Percentiles rank a stretch among this genome's conserved stretches.
Conservation (phyloP, 2,797 vertebrate genomes). For the Melanotaenia trifasciata region DNA sequence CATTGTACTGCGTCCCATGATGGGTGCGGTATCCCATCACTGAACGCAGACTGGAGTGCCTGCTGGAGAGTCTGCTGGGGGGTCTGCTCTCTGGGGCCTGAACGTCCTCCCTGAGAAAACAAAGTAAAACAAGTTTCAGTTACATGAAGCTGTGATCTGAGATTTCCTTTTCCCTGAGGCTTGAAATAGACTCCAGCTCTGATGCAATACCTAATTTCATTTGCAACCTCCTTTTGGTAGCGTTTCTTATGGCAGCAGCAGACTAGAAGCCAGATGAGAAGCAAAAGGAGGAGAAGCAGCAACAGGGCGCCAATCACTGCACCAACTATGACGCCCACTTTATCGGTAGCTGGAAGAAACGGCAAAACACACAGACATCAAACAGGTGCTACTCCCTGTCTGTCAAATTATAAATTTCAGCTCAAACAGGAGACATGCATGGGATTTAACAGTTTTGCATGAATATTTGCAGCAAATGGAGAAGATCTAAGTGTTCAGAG, state of each 20-base stretch:
- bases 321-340: slow-evolving; percentile 87
- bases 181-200: background rate
- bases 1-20: slow-evolving; percentile 75
- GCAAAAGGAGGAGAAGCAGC: slow-evolving; percentile 85
- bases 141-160: background rate
- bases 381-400: slow-evolving; percentile 11
- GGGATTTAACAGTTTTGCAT: background rate
- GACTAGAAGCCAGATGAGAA: slow-evolving; percentile 89
- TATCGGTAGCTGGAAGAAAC: slow-evolving; percentile 77
- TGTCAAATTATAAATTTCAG: slow-evolving; percentile 1
- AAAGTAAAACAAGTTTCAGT: background rate
- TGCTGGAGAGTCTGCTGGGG: slow-evolving; percentile 79
- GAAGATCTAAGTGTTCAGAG: slow-evolving; percentile 1
- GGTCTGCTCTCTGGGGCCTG: slow-evolving; percentile 80
- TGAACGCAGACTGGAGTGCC: slow-evolving; percentile 82
- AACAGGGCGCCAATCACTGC: slow-evolving; percentile 89
- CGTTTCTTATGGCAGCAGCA: slow-evolving; percentile 87
- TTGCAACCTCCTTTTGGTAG: slow-evolving; percentile 85
- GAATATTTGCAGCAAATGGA: slow-evolving; percentile 1
- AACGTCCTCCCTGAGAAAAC: slow-evolving; percentile 79
- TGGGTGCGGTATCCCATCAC: slow-evolving; percentile 85
- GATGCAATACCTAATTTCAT: slow-evolving; percentile 85
- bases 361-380: slow-evolving; percentile 19
- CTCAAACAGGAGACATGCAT: slow-evolving; percentile 4
- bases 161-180: background rate